A percentile compares a stretch with the other conserved stretches of the same genome.
phyloP scores from a whole-genome alignment of 2,888 invertebrate genomes.

The Rhaphigaster nebulosa region DNA sequence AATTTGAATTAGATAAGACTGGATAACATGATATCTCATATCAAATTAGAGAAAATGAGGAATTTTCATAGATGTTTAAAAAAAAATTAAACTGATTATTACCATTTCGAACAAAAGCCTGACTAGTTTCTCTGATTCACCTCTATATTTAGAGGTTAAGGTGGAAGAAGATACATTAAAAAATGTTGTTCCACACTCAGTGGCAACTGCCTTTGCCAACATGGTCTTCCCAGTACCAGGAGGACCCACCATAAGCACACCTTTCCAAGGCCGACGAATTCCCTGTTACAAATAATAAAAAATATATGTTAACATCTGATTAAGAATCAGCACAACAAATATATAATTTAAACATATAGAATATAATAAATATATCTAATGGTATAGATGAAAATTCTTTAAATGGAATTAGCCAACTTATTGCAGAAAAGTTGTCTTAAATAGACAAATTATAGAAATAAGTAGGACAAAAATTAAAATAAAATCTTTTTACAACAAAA shows the following conservation, averaged over 20 bases:
- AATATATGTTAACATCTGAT: not conserved
- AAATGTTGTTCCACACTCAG: conserved; percentile 97
- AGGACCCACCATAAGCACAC: conserved; percentile 94
- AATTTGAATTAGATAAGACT: too few species aligned
- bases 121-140: conserved; percentile 99
- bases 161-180: conserved; percentile 98
- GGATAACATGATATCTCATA: too few species aligned
- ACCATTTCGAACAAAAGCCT: conserved; percentile 97
- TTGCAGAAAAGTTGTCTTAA: not conserved
- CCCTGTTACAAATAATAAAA: conserved; percentile 72
- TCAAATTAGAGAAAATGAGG: not conserved
- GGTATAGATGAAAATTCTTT: not conserved
- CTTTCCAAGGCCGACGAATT: conserved; percentile 96
- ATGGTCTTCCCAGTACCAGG: conserved; percentile 96
- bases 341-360: not conserved
- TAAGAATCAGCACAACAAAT: not conserved
- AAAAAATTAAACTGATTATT: conserved; percentile 64
- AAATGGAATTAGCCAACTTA: not conserved
- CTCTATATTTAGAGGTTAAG: conserved; percentile 97
- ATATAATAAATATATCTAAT: not conserved
- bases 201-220: conserved; percentile 97
- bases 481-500: too few species aligned
- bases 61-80: not conserved
- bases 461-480: not conserved
- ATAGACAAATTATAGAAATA: not conserved